A percentile compares a stretch with the other conserved stretches of the same genome.
Evolutionary conservation across 2,888 invertebrate genomes (phyloP).

Genomic region (Yponomeuta cagnagella): DNA sequence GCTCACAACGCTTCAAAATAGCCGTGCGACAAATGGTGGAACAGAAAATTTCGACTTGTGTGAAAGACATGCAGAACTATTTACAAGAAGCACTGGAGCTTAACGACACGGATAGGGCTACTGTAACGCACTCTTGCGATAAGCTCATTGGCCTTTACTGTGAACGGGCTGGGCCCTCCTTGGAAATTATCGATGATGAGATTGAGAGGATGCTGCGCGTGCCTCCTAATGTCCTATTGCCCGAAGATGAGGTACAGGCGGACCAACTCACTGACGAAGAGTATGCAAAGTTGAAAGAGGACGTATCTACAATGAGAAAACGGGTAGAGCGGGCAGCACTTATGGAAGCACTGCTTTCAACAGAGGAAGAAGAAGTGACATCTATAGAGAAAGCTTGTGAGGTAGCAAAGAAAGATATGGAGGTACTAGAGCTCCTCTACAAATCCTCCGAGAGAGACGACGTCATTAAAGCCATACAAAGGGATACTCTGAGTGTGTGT

Average conservation of each 20-base stretch:
- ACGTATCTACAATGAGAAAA: slow-evolving; percentile 46
- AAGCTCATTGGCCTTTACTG: slow-evolving; percentile 55
- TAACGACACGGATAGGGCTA: slow-evolving; percentile 56
- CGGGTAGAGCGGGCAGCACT: slow-evolving; percentile 56
- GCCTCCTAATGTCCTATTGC: slow-evolving; percentile 55
- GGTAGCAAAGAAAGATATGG: slow-evolving; percentile 59
- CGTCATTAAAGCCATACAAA: slow-evolving; percentile 37
- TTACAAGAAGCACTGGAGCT: slow-evolving; percentile 51
- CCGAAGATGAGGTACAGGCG: slow-evolving; percentile 57
- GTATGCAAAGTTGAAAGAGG: slow-evolving; percentile 49
- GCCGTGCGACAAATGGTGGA: slow-evolving; percentile 64
- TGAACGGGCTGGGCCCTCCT: slow-evolving; percentile 53
- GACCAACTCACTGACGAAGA: slow-evolving; percentile 51
- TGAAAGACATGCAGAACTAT: slow-evolving; percentile 58
- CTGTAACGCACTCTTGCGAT: slow-evolving; percentile 52
- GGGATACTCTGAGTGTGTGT: slow-evolving; percentile 48
- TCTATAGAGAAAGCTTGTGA: slow-evolving; percentile 56
- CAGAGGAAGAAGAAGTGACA: slow-evolving; percentile 55
- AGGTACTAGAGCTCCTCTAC: slow-evolving; percentile 46
- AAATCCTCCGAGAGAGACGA: slow-evolving; percentile 40
- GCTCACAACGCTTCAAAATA: slow-evolving; percentile 61
- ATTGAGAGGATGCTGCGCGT: slow-evolving; percentile 53
- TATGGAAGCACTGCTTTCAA: slow-evolving; percentile 54
- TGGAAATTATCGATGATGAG: slow-evolving; percentile 53
- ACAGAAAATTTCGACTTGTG: slow-evolving; percentile 55